Conservation (phyloP, 2,888 invertebrate species). For the Lamproptera curius region DNA sequence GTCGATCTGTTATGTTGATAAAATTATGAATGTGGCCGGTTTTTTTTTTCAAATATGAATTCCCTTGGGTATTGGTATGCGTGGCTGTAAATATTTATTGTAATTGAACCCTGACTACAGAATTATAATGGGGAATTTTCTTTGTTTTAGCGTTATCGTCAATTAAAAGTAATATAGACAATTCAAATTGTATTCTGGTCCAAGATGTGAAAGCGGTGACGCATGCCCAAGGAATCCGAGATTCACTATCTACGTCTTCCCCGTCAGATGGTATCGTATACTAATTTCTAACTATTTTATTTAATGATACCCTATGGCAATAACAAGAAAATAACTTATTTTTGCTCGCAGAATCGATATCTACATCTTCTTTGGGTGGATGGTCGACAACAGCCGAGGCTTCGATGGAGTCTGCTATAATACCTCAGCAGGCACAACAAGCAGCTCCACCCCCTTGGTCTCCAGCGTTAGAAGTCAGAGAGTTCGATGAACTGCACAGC, state of each 20-base stretch:
- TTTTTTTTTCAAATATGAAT: neutral
- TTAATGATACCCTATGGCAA: neutral
- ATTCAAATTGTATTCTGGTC: slow-evolving; percentile 92
- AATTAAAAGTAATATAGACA: slow-evolving; percentile 92
- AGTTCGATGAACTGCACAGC: slow-evolving; percentile 90
- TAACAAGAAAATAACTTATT: slow-evolving; percentile 9
- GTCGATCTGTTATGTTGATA: neutral
- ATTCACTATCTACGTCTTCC: slow-evolving; percentile 78
- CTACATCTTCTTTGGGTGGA: slow-evolving; percentile 66
- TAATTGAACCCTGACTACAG: slow-evolving; percentile 38
- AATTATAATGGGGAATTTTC: neutral
- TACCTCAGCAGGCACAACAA: slow-evolving; percentile 84
- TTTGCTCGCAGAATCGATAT: slow-evolving; percentile 81
- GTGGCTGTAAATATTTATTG: neutral
- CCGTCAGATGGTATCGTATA: slow-evolving; percentile 63
- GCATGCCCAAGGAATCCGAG: slow-evolving; percentile 90
- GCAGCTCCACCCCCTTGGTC: slow-evolving; percentile 89
- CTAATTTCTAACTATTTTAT: neutral
- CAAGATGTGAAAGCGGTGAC: slow-evolving; percentile 93
- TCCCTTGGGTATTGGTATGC: neutral
- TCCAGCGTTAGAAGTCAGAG: slow-evolving; percentile 87
- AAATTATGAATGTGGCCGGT: neutral
- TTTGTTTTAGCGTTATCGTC: slow-evolving; percentile 90
- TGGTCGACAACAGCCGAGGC: slow-evolving; percentile 76
- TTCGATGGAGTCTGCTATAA: slow-evolving; percentile 74